Evolutionary conservation across 2,113 vertebrate species (phyloP), one percentile per base, ranked within the genome.

Genomic region (Eolophus roseicapilla): DNA sequence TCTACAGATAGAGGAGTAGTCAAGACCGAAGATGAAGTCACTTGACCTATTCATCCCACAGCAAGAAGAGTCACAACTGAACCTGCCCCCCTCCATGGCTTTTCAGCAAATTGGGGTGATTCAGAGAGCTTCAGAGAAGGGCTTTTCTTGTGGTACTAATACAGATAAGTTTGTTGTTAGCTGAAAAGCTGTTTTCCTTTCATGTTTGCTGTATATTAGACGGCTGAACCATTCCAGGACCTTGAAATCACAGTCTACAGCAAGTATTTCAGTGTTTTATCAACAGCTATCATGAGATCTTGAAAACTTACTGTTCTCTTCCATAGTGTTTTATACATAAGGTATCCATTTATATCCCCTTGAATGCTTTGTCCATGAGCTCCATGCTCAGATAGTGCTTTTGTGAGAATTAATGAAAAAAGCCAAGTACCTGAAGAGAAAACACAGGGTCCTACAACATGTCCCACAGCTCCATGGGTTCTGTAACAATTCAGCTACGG

Each of bases 141-240:
- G 49, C 10, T 82, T 59, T 83, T 67, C 2, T 3, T 44, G 16
- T 0, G 0, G 7, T 41, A 15, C 31, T 25, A 20, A 57, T 27
- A 77, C 4, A 25, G 35, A 4, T 27, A 67, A 68, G 16, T 17
- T 18, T 53, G 9, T 11, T 37, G 19, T 43, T 50, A 83, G 52
- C 17, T 5, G 29, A 47, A 82, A 68, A 17, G 39, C 17, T 29
- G 35, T 9, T 68, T 39, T 84, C 37, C 29, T 63, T 75, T 68
- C 8, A 2, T n/a, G 28, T 41, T 44, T 94, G 23, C 37, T 71
- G 9, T 16, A 63, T n/a, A 33, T 25, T 28, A 57, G 10, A 39
- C 8, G 12, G 53, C 12, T 80, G 31, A 90, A 29, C 7, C 27
- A 39, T 24, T 70, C 31, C 41, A 68, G 35, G 13, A 88, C 17